Base-by-base conservation (phyloP, 2,888 invertebrate species). In the Magallana nippona region DNA sequence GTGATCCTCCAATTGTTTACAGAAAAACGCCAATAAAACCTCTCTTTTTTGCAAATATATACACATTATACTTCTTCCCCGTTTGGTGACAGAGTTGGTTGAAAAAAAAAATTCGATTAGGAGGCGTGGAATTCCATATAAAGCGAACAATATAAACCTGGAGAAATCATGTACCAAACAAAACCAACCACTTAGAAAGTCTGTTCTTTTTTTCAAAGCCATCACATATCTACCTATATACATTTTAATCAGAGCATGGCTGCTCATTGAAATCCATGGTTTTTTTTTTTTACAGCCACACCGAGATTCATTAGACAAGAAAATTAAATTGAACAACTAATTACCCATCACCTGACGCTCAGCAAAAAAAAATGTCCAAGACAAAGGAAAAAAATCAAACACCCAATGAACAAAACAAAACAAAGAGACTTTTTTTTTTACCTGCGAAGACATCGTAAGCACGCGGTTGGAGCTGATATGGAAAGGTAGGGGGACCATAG, bases 371-470 rank as follows among this genome's bases (percentile, higher is more conserved):
- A 56, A 58, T 32, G 19, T 19, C 10, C 22, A 57, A 62, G n/a
- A 44, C 60, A 10, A 60, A 80, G 27, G 32, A 44, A 15, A 27
- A 82, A 55, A 82, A 44, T 82, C 82, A 80, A 57, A 80, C 80
- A 55, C 80, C 55, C 78, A 55, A 13, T 56, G 32, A 56, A 55
- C n/a, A 55, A n/a, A 27, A 55, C 17, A 78, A 81, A 81, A 81
- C 55, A 81, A 63, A 81, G 56, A 63, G 32, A 71, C 15, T 71
- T 11, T 27, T 63, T 19, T 62, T 22, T 82, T 84, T 86, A 84
- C 85, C 85, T 82, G 85, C 85, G 57, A 86, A 86, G 60, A 86
- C 85, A 82, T 86, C 85, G 78, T 84, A 86, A n/a, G 85, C 79
- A 27, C 83, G 83, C 55, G 84, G 84, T 58, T 82, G 85, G 60